These are phyloP conservation scores for Apus apus DNA, from an alignment of 2,113 vertebrate genomes.

Conservation along the genomic window DNA sequence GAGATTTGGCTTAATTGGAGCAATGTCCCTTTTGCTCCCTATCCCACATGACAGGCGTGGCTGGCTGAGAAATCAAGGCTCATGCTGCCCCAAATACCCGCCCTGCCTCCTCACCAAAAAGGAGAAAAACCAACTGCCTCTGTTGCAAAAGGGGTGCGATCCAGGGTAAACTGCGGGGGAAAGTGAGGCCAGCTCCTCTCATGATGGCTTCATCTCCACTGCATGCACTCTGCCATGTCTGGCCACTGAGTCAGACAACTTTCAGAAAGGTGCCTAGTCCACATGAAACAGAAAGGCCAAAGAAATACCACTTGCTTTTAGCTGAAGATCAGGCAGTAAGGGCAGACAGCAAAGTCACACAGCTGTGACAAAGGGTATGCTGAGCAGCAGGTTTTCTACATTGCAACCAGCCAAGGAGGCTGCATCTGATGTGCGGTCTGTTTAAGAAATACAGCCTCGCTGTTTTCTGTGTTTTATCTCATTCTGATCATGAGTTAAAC, in stretches of 20 bases:
- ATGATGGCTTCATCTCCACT: background rate
- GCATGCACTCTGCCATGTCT: background rate
- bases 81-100: background rate
- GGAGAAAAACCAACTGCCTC: background rate
- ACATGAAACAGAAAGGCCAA: background rate
- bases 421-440: background rate
- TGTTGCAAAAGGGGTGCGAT: background rate
- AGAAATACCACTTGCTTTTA: background rate
- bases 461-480: conserved; percentile 60
- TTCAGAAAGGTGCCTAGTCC: background rate
- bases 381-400: background rate
- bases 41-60: background rate
- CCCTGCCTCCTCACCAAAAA: background rate
- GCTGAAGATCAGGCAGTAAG: background rate
- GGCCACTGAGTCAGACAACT: background rate
- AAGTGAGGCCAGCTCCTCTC: background rate
- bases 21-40: background rate
- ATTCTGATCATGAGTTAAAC: conserved; percentile 27
- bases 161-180: background rate
- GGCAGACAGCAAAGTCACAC: background rate
- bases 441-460: conserved; percentile 6
- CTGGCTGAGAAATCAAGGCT: background rate
- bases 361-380: background rate
- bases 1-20: background rate
- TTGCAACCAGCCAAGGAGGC: background rate